Evolutionary conservation across 2,888 invertebrate genomes (phyloP), one percentile per base, ranked within the genome.

Genomic region (Dryobotodes eremita): DNA sequence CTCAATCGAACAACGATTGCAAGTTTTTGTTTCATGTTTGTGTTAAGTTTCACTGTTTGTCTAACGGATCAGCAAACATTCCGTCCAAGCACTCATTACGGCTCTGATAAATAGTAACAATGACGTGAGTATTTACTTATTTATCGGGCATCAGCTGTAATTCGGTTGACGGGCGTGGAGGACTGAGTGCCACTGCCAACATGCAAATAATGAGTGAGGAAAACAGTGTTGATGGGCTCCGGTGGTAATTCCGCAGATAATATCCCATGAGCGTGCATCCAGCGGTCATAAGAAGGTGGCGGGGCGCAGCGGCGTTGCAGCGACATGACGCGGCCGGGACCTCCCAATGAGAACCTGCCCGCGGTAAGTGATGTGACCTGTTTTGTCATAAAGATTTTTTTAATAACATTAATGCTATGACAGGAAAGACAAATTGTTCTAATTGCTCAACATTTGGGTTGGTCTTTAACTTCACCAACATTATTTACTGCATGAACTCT

Each of bases 261-360:
- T 93, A 93, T 92, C 91, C 90, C 91, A 95, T 93, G 95, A 90
- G 87, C 89, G 88, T 88, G 83, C 75, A 84, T 79, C 77, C 82
- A 74, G 82, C 83, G 80, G 80, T 75, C 79, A 75, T 71, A 76
- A 75, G 82, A 85, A 78, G 87, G 89, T 83, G 89, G 91, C 79
- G 88, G 80, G 84, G 84, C 79, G 86, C 82, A 72, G 80, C 85
- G 69, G 81, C 77, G 83, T 82, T 85, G 77, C 72, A 77, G 53
- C 80, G 90, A 83, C 79, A 97, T 97, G 97, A 97, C 97, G 85
- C 95, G 97, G 59, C 96, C 98, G 79, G 97, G 98, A 89, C 98
- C 98, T 88, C 98, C 98, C 70, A 98, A 98, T 92, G 98, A 98
- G 90, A 98, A 98, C 93, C 95, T 98, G 90, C 97, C 98, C 85